Base-by-base conservation (phyloP, 2,888 invertebrate genomes). In the Bedellia somnulentella region DNA sequence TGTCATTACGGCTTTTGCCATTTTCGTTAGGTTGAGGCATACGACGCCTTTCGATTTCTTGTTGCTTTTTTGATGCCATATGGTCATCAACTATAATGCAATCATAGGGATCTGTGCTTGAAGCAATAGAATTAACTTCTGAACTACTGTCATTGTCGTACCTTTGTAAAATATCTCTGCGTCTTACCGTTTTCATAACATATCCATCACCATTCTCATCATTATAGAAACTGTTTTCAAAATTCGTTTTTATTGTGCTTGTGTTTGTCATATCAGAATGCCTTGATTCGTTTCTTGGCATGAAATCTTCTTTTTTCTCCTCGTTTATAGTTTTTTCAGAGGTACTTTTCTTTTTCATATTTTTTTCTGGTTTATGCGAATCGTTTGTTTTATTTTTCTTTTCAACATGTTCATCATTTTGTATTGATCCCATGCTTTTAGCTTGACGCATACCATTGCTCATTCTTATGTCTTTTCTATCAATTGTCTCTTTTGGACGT, bases 21-120 rank as follows among this genome's bases (percentile, higher is more conserved):
- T 64, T 56, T 10, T 73, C 67, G 38, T 52, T 47, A 39, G 67
- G 66, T 12, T 59, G 52, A 44, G 70, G 66, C n/a, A 70, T 57
- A 38, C 68, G 73, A 40, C 63, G 59, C 36, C 73, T 16, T 24
- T 38, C 70, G 38, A 63, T 45, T 50, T 73, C 73, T 44, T 29
- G 29, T 13, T 26, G 16, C 49, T 73, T 81, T 56, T 73, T 57
- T 41, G 64, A 60, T 37, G 63, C 70, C 78, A 67, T 78, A 44
- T 87, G 88, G 61, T 91, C 90, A 43, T 90, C 88, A 15, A 91
- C 88, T 30, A 92, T 86, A 41, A 91, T 90, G 51, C 90, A 90
- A 50, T 86, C 86, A 43, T 86, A 85, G 15, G 85, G 85, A 68
- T 86, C 86, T 27, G 85, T 86, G 48, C 85, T 86, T 27, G 85